Evolutionary conservation across 1,140 invertebrate species (phyloP).

Genomic region (Bombus pyrosoma): DNA sequence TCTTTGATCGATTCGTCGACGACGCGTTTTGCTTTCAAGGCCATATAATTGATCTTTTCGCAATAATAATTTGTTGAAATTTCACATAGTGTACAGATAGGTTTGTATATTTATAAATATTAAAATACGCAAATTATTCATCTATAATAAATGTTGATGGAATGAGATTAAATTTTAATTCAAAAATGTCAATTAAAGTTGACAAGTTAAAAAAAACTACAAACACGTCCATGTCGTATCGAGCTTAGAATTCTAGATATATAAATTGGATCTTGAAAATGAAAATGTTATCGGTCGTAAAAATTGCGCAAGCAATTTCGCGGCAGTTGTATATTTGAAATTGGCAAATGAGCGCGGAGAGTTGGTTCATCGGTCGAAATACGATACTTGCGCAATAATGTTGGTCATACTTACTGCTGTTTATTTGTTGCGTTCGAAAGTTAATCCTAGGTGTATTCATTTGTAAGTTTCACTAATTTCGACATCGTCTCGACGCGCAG

Average conservation of each 20-base stretch:
- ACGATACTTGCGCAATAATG: not conserved
- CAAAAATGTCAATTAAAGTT: no score
- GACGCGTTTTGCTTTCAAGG: not conserved
- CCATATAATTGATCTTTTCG: not conserved
- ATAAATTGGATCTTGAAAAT: not conserved
- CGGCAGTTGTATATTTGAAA: not conserved
- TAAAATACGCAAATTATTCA: no score
- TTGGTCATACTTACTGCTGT: not conserved
- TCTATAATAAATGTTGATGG: no score
- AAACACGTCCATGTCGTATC: not conserved
- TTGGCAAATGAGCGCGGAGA: not conserved
- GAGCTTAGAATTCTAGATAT: not conserved
- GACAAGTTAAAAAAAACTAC: not conserved
- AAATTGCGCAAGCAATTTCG: not conserved
- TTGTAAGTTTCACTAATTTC: conserved; percentile 10
- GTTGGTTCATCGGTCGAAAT: not conserved
- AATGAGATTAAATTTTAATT: not conserved
- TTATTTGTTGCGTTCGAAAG: conserved; percentile 7
- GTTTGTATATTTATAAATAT: no score
- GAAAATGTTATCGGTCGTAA: not conserved
- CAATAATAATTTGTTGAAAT: not conserved
- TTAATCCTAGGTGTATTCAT: not conserved
- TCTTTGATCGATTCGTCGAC: not conserved
- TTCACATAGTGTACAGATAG: no score
- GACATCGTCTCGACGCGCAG: conserved; percentile 26